Evolutionary conservation across 2,888 invertebrate genomes (phyloP), one percentile per base, ranked within the genome.

Genomic region (Romanomermis culicivorax): DNA sequence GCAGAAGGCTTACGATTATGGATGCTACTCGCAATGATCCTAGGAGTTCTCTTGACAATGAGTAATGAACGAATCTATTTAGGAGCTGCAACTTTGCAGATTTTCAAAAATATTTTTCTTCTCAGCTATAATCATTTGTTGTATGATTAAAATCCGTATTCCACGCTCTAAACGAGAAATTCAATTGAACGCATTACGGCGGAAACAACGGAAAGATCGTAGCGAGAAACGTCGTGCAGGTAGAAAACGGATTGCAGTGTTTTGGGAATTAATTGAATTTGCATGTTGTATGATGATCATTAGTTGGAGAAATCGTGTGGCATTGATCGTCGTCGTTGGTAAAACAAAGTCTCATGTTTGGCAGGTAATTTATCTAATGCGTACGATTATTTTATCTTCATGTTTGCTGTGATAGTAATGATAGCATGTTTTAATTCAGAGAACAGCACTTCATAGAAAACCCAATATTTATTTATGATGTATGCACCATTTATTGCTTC

Each of bases 1-100:
- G 66, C 66, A 2, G 65, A 66, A 2, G 66, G 66, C 1, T 54
- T 66, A n/a, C 57, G 66, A 43, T 59, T 66, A 48, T 66, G 66
- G 66, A 66, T 66, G 66, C 59, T 66, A 4, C 63, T 66, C 36
- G 66, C 64, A 7, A 59, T 66, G 30, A 64, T 66, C 29, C 62
- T 63, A n/a, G 63, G 64, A n/a, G 65, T 66, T 51, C 59, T 66
- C 26, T 60, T 66, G 25, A 59, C 64, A 42, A 66, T 66, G 66
- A 62, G 63, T 62, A 20, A 36, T 36, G 36, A 36, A 36, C 17
- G 36, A 36, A 36, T 36, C 36, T 17, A 36, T 36, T 7, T 17
- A 36, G 17, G 7, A 36, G 7, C 17, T 36, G 36, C 17, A 17
- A 36, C 17, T 36, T 36, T 36, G 36, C 17, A 36, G 7, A 36